Evolutionary conservation across 2,888 invertebrate species (phyloP).

Genomic region (Rutpela maculata): DNA sequence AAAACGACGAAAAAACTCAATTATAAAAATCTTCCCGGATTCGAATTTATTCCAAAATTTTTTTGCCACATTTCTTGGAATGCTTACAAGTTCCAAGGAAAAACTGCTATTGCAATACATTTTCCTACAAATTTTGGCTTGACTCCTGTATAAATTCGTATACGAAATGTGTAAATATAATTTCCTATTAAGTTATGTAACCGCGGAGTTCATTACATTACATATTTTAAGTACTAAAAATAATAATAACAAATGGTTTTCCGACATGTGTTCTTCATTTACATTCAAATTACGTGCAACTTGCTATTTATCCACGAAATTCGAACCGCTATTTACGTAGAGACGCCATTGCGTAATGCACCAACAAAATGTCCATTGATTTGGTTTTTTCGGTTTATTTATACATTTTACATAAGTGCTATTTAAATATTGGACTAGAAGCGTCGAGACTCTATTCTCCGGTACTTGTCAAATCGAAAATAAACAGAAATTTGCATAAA

Average conservation of each 20-base stretch:
- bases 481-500: conserved; percentile 30
- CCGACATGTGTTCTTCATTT: conserved; percentile 22
- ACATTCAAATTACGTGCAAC: conserved; percentile 1
- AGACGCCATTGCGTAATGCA: not conserved
- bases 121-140: no score
- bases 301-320: conserved; percentile 12
- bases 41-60: no score
- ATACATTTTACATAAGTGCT: conserved; percentile 23
- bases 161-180: no score
- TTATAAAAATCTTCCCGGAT: no score
- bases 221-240: not conserved
- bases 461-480: not conserved
- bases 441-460: conserved; percentile 5
- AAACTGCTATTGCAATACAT: no score
- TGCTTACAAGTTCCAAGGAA: no score
- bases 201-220: not conserved
- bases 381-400: conserved; percentile 13
- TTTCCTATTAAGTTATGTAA: not conserved
- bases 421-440: conserved; percentile 21
- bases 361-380: conserved; percentile 24
- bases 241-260: not conserved
- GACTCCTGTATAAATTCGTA: no score
- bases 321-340: not conserved
- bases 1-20: no score
- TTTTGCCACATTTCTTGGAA: no score